These are phyloP conservation scores for Panulirus ornatus DNA, from an alignment of 1,140 invertebrate species.

Conservation along the genomic window DNA sequence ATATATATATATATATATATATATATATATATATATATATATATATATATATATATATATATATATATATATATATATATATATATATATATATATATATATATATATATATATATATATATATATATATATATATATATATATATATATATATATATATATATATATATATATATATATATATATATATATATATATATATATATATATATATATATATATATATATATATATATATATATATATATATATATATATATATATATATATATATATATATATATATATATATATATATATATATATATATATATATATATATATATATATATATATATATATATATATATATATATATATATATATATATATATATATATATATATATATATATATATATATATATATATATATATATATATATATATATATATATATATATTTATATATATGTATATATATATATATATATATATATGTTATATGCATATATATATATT, in stretches of 20 bases:
- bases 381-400: slow-evolving; percentile 14
- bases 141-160: slow-evolving; percentile 14
- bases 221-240: slow-evolving; percentile 14
- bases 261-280: slow-evolving; percentile 14
- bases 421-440: slow-evolving; percentile 14
- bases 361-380: slow-evolving; percentile 14
- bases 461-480: no score
- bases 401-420: slow-evolving; percentile 14
- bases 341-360: slow-evolving; percentile 14
- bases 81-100: slow-evolving; percentile 14
- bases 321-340: slow-evolving; percentile 14
- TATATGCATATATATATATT: no score
- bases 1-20: slow-evolving; percentile 14
- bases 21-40: slow-evolving; percentile 14
- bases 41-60: slow-evolving; percentile 14
- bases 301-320: slow-evolving; percentile 14
- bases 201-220: slow-evolving; percentile 14
- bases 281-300: slow-evolving; percentile 14
- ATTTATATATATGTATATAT: slow-evolving; percentile 6
- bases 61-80: slow-evolving; percentile 14
- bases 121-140: slow-evolving; percentile 14
- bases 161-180: slow-evolving; percentile 14
- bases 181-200: slow-evolving; percentile 14
- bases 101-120: slow-evolving; percentile 14
- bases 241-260: slow-evolving; percentile 14